Base-by-base conservation (phyloP, 2,888 invertebrate species). In the Pachycephus smyrnensis region DNA sequence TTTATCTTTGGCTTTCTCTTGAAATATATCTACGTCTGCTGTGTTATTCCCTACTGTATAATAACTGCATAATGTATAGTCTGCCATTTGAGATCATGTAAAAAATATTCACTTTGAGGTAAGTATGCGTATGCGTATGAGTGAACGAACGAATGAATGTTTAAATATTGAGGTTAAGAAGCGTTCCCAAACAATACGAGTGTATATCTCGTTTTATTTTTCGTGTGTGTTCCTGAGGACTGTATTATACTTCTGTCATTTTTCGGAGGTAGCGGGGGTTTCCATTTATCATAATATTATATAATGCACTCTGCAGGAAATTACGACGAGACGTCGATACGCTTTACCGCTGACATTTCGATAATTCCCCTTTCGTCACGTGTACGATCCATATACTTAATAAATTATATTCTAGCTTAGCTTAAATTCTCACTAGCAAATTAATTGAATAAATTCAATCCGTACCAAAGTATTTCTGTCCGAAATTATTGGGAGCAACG, bases 391-490 rank as follows among this genome's bases (percentile, higher is more conserved):
- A 55, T 55, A 55, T 68, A 12, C 55, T 75, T 40, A 55, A 75
- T 75, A n/a, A 68, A 75, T 68, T 68, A 33, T 55, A 55, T 73
- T 76, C 55, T 55, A 71, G 31, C 30, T 35, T 68, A 73, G 71
- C 71, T 37, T 80, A 73, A 36, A 68, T 74, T 79, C 37, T 73
- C 37, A 69, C 32, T 73, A 55, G 75, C 73, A 75, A 40, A 55
- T 80, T 77, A 77, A 77, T 81, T 82, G 74, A 83, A 82, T 76
- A 77, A 84, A 82, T 88, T 90, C 86, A 99, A 93, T 99, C 99
- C 78, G 99, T 99, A 84, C 99, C 99, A 93, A 99, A 99, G 93
- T 99, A 99, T 92, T 98, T 98, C 92, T 97, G 97, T 76, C 99
- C 99, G 92, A 99, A 99, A 92, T 99, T 99, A 92, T 98, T 98